Percentiles rank a stretch among this genome's conserved stretches.
These are phyloP conservation scores for Catharus bicknelli DNA, from an alignment of 2,113 vertebrate genomes.

Conservation along the genomic window DNA sequence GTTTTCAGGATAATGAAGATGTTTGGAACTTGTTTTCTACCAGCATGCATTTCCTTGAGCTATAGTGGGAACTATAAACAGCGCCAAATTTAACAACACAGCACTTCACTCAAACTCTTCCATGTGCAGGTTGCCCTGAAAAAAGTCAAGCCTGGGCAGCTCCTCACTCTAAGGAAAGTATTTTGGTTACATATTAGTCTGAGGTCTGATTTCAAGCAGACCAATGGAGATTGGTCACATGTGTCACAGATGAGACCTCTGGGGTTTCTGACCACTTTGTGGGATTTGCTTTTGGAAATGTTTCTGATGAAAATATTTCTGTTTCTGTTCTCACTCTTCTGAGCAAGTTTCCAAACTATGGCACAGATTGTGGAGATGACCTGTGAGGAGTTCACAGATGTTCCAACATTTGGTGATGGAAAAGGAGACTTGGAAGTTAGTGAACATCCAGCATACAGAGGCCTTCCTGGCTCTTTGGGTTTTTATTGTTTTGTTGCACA, in stretches of 20 bases:
- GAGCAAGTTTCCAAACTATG: neutral
- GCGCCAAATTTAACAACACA: accelerated
- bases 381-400: neutral
- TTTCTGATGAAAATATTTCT: neutral
- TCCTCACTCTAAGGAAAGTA: neutral
- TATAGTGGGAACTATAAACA: neutral
- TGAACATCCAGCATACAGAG: neutral
- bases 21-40: neutral
- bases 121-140: neutral
- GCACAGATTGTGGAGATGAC: neutral
- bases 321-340: neutral
- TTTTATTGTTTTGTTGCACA: neutral
- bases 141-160: neutral
- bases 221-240: neutral
- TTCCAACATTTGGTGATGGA: neutral
- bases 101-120: accelerated
- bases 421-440: neutral
- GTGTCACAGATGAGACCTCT: neutral
- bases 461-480: neutral
- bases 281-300: neutral
- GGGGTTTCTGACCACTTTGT: neutral
- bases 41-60: accelerated
- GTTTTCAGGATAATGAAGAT: neutral
- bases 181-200: neutral
- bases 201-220: neutral